Percentiles rank a stretch among this genome's conserved stretches.
These are phyloP conservation scores for Callyntrura sp. DNA, from an alignment of 2,888 invertebrate genomes.

Conservation along the genomic window DNA sequence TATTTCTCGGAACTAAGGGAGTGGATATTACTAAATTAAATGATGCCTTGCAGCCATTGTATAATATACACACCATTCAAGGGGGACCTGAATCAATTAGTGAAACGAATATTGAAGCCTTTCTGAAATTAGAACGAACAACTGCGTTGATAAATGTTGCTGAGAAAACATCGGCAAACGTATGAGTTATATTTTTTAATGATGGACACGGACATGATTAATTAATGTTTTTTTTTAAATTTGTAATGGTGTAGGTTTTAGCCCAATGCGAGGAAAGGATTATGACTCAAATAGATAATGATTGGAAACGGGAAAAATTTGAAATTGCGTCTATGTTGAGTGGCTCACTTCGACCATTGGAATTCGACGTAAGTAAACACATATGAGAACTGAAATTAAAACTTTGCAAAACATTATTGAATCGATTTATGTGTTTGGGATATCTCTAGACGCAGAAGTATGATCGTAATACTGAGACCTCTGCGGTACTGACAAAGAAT, in stretches of 20 bases:
- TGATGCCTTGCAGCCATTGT: constrained; percentile 95
- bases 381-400: too few relatives aligned
- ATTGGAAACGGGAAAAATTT: constrained; percentile 97
- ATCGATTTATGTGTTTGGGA: too few relatives aligned
- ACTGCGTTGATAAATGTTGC: constrained; percentile 96
- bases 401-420: too few relatives aligned
- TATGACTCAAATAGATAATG: constrained; percentile 92
- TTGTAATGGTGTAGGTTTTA: too few relatives aligned
- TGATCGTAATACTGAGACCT: constrained; percentile 76
- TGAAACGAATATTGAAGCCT: constrained; percentile 96
- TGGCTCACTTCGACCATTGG: constrained; percentile 93
- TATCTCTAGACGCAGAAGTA: constrained; percentile 61
- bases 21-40: constrained; percentile 97
- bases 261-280: constrained; percentile 87
- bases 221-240: too few relatives aligned
- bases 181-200: too few relatives aligned
- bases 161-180: constrained; percentile 90
- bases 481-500: constrained; percentile 86
- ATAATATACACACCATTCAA: constrained; percentile 91
- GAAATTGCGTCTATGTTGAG: constrained; percentile 95
- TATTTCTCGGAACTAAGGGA: constrained; percentile 95
- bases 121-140: constrained; percentile 96
- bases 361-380: constrained; percentile 87
- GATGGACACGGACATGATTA: too few relatives aligned
- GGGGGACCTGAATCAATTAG: constrained; percentile 93